Conservation (phyloP, 92 coral and sea anemone genomes). For the Scolanthus callimorphus region DNA sequence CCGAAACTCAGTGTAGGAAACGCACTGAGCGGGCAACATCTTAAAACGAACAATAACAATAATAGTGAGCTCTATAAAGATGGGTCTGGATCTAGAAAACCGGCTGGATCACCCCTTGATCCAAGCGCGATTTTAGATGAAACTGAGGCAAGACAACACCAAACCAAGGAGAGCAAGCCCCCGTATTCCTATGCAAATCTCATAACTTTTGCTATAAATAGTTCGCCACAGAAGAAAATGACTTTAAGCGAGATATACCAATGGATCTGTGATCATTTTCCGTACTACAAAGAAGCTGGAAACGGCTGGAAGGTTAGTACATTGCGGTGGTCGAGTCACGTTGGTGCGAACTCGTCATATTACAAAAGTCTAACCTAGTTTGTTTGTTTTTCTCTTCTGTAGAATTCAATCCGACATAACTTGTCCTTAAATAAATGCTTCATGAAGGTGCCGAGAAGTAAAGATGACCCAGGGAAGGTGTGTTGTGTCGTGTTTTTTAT, state of each 20-base stretch:
- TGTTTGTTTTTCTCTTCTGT: constrained; percentile 24
- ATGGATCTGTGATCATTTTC: constrained; percentile 98
- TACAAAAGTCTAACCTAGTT: constrained; percentile 6
- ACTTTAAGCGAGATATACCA: constrained; percentile 97
- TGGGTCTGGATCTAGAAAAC: constrained; percentile 73
- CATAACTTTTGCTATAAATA: constrained; percentile 96
- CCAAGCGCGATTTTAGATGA: constrained; percentile 96
- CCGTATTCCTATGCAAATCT: constrained; percentile 99
- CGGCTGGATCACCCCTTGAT: constrained; percentile 98
- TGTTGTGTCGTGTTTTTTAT: too few species aligned
- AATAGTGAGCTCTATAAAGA: constrained; percentile 70
- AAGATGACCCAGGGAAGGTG: constrained; percentile 98
- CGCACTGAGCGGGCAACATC: constrained; percentile 69
- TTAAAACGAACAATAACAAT: constrained; percentile 58
- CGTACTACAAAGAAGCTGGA: constrained; percentile 98
- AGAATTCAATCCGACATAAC: constrained; percentile 97
- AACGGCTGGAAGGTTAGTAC: constrained; percentile 95
- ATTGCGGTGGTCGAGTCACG: background rate
- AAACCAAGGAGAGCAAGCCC: constrained; percentile 95
- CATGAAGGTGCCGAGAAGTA: constrained; percentile 95
- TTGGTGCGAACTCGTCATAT: constrained; percentile 3
- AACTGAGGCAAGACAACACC: constrained; percentile 97
- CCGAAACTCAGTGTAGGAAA: constrained; percentile 97
- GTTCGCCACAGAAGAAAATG: constrained; percentile 97
- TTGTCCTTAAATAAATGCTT: constrained; percentile 91